Evolutionary conservation across 1,140 invertebrate species (phyloP), one percentile per base, ranked within the genome.

Genomic region (Holotrichia oblita): DNA sequence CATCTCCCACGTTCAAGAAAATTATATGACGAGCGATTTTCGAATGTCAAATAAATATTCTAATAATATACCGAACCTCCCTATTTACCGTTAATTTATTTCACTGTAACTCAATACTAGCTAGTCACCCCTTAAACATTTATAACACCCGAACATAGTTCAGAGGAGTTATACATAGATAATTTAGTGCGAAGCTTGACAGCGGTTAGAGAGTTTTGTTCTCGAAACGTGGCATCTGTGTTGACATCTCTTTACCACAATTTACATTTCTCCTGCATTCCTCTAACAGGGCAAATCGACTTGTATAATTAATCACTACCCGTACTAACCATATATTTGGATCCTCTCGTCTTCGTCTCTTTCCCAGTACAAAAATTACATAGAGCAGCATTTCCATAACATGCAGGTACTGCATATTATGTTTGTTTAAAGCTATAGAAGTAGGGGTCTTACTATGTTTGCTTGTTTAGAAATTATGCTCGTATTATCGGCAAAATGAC

Each of bases 221-320:
- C n/a, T n/a, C n/a, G 44, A 48, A 48, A 48, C n/a, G 44, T 48
- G 44, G 44, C 44, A 48, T 48, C 44, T 48, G 44, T 48, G 44
- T 14, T 48, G 44, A 48, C 44, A 48, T 48, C 44, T 48, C n/a
- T n/a, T 48, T 48, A 12, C 44, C 44, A 48, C 44, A 48, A 48
- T 48, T 48, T 48, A 48, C 44, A 48, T 48, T 48, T 48, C n/a
- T 48, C 12, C n/a, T n/a, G n/a, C 44, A 48, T 48, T 48, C 44
- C 12, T 48, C 44, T 8, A 3, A 48, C 44, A 48, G 44, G 44
- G 44, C 3, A 12, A 48, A 12, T 12, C 7, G n/a, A 14, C 44
- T 48, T 48, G 12, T 48, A 12, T 3, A 48, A 48, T 48, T 0
- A 48, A 48, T 48, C 44, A 48, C 44, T 48, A n/a, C n/a, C n/a